Base-by-base conservation (phyloP, 2,888 invertebrate species). In the Sclerodermus sp. region DNA sequence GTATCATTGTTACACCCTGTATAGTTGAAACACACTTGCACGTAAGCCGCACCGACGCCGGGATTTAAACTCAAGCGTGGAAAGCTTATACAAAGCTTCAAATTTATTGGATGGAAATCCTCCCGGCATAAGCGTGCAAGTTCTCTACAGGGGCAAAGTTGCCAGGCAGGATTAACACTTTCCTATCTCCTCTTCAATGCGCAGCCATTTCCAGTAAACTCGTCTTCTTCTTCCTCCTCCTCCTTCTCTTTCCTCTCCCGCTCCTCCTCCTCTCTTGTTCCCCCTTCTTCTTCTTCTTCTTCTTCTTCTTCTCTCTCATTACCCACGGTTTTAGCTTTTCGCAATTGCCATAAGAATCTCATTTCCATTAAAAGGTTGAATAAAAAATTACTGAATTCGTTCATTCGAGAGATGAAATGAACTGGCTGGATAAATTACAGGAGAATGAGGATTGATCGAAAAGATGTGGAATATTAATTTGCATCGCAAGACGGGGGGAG, bases 81-180 rank as follows among this genome's bases (percentile, higher is more conserved):
- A 79, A 80, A 80, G 82, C 82, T 83, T 82, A 82, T 80, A 81
- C 81, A 82, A 82, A 83, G 82, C 82, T 79, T 74, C 68, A 77
- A 82, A 82, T 83, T 83, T 83, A 83, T 82, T 80, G 79, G 79
- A 79, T 78, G 78, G 76, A 81, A 81, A 82, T 82, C 81, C 82
- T 76, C 74, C 62, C 66, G 68, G 72, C 72, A 71, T 76, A 74
- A 77, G 76, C 71, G 71, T 63, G 70, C 71, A 75, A 74, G 66
- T 73, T 75, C 72, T 67, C 71, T 68, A 66, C 66, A 68, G 63
- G 79, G 75, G 78, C 78, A 77, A 79, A 80, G 80, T 79, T 80
- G 78, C 79, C 73, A 73, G 72, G 73, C 74, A 73, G 82, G 82
- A 82, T 82, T 82, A 82, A 81, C 82, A 82, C 82, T 79, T 76